Base-by-base conservation (phyloP, 2,888 invertebrate genomes). In the Celastrina argiolus region DNA sequence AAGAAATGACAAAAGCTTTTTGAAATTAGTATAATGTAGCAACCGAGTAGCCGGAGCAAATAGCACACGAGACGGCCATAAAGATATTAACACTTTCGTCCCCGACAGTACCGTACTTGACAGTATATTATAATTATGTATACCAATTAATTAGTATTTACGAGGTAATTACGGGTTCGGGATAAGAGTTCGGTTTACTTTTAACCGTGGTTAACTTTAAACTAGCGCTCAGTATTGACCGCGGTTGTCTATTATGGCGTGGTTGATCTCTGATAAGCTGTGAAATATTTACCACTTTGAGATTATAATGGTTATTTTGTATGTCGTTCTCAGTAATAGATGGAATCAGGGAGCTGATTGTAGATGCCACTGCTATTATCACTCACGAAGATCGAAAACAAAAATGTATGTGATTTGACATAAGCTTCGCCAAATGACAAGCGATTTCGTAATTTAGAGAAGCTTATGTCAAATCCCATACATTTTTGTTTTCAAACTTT, bases 101-200 rank as follows among this genome's bases (percentile, higher is more conserved):
- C 65, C 59, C 65, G 18, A 65, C 67, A 64, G 66, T 70, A 70
- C 68, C 51, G 69, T 72, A 71, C 70, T 69, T 71, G 67, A 74
- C 70, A 72, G 71, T 67, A 70, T 71, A 74, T 74, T 75, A 72
- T 74, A 78, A 77, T 78, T 75, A 75, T 70, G 72, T 66, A 72
- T 73, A 73, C 75, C 68, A 71, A 72, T 75, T 73, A 74, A 75
- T 74, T 68, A 66, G 71, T 74, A 75, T 79, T 77, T 78, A 78
- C 73, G 73, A 72, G 63, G 71, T 75, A 74, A 76, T 76, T 74
- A 79, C 58, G 18, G 65, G 34, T 41, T 58, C n/a, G 41, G 28
- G 39, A 39, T 61, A 14, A 61, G 18, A 18, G 39, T 36, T 2
- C 16, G 22, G 31, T 18, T 31, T 16, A 34, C 7, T 31, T 22